Base-by-base conservation (phyloP, 1,140 invertebrate species). In the Pentalonia nigronervosa region DNA sequence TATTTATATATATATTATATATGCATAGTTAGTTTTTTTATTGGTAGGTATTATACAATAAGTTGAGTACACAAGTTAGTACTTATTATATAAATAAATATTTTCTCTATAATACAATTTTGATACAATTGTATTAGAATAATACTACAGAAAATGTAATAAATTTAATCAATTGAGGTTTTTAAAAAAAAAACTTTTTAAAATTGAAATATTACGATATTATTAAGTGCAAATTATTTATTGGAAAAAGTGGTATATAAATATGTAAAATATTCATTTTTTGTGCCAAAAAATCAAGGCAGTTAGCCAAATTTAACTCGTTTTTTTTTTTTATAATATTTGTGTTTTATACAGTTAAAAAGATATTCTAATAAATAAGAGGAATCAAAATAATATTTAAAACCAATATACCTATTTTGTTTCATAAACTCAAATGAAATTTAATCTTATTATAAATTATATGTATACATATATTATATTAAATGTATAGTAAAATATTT, bases 261-360 rank as follows among this genome's bases (percentile, higher is more conserved):
- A 60, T 23, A 90, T 45, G 11, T 88, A 30, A 41, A 60, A 60
- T 60, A 30, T 20, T 60, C 34, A 2, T 60, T 90, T 90, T 60
- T 60, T 21, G 50, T 90, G 88, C 50, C 88, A 90, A 90, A 3
- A 60, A 90, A 60, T 60, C 53, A 90, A 60, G 88, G 88, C 88
- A 90, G 3, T 60, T 36, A 45, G 88, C 88, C 88, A 90, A 90
- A 60, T 90, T 60, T 60, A 90, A 41, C 8, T 90, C 14, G 34
- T 60, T 60, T 60, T 90, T 60, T 50, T 7, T 36, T 50, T 3
- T 0, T 21, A 56, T 41, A n/a, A 48, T 89, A 56, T 89, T 45
- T 7, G 34, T 20, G 25, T 41, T 30, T 90, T 53, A 25, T 90
- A n/a, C 17, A 21, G 47, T 76, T 34, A 30, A 90, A 56, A 30